Conservation (phyloP, 2,113 vertebrate genomes). For the Ophthalmolycus amberensis region DNA sequence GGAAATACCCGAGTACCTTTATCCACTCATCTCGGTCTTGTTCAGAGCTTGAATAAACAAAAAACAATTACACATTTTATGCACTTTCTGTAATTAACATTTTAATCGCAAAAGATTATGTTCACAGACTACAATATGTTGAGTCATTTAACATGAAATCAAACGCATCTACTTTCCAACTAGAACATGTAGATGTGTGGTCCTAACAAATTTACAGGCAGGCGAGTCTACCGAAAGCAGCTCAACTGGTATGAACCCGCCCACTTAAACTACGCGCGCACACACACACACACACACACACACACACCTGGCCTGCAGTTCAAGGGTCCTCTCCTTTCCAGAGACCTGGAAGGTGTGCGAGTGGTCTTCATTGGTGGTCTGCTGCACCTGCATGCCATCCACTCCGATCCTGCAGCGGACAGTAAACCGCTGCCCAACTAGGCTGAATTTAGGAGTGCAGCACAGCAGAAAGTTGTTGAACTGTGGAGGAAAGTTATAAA, state of each 20-base stretch:
- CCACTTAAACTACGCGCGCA: neutral
- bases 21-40: slow-evolving; percentile 94
- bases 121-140: neutral
- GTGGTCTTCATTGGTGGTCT: slow-evolving; percentile 92
- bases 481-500: slow-evolving; percentile 70
- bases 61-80: neutral
- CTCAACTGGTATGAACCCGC: neutral
- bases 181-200: too few species aligned
- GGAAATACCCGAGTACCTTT: slow-evolving; percentile 82
- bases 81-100: neutral
- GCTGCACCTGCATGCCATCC: slow-evolving; percentile 92
- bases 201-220: neutral
- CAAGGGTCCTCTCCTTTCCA: slow-evolving; percentile 91
- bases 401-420: slow-evolving; percentile 91
- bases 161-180: neutral
- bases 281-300: neutral
- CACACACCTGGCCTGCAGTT: slow-evolving; percentile 91
- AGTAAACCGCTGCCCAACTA: slow-evolving; percentile 91
- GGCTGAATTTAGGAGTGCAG: slow-evolving; percentile 94
- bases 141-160: neutral
- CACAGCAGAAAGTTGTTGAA: slow-evolving; percentile 97
- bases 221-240: neutral
- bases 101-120: neutral
- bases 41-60: slow-evolving; percentile 86
- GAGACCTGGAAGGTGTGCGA: slow-evolving; percentile 94